Conservation (phyloP, 1,140 invertebrate genomes). For the Eurytemora carolleeae region DNA sequence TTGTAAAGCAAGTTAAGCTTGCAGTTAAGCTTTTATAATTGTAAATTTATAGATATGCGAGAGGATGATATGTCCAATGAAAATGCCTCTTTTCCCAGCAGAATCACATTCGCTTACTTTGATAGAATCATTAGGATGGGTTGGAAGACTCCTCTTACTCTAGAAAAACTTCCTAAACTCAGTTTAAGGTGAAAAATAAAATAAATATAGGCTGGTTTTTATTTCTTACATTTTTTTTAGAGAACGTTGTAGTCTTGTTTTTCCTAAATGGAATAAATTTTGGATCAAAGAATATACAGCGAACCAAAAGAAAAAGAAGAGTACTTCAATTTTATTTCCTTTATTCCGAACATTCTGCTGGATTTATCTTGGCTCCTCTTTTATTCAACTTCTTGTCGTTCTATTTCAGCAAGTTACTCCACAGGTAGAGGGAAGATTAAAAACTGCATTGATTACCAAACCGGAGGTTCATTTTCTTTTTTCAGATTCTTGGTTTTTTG, state of each 20-base stretch:
- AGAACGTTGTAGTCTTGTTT: background rate
- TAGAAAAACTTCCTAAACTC: background rate
- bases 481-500: conserved; percentile 19
- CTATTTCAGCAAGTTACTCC: background rate
- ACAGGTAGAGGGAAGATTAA: background rate
- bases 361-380: background rate
- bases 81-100: background rate
- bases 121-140: background rate
- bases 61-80: background rate
- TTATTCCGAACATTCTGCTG: no score
- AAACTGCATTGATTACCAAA: background rate
- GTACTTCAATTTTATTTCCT: no score
- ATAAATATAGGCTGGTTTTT: no score
- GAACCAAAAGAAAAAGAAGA: background rate
- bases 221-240: no score
- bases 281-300: background rate
- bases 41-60: background rate
- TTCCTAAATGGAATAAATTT: background rate
- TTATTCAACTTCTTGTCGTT: background rate
- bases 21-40: background rate
- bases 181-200: background rate
- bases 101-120: background rate
- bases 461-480: no score
- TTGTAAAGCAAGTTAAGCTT: background rate
- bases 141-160: background rate